phyloP scores from a whole-genome alignment of 2,113 vertebrate species.

The Elanoides forficatus region DNA sequence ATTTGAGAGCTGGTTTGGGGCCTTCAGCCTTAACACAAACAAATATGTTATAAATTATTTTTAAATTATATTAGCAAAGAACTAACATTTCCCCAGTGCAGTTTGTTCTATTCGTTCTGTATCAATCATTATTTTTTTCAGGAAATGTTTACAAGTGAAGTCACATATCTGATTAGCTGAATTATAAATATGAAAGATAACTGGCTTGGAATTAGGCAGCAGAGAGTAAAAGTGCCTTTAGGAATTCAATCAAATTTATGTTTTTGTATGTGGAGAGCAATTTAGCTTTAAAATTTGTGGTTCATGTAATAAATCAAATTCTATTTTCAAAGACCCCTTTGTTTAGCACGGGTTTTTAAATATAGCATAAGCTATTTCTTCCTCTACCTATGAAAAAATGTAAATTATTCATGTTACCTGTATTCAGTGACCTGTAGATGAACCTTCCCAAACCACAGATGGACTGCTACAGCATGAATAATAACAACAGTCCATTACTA shows the following conservation, averaged over 20 bases:
- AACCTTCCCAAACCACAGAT: slow-evolving; percentile 28
- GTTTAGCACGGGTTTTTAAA: slow-evolving; percentile 40
- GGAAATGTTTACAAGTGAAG: neutral
- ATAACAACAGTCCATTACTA: neutral
- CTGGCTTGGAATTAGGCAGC: neutral
- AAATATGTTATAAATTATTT: neutral
- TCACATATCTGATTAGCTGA: neutral
- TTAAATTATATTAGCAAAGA: neutral
- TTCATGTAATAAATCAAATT: slow-evolving; percentile 5
- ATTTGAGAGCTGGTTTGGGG: neutral
- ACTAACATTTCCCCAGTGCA: neutral
- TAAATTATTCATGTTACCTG: slow-evolving; percentile 59
- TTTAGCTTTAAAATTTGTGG: slow-evolving; percentile 42
- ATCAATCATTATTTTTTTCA: neutral
- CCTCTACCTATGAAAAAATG: slow-evolving; percentile 11
- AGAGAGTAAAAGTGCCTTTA: slow-evolving; percentile 15
- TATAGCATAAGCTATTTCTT: slow-evolving; percentile 20
- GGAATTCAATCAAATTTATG: slow-evolving; percentile 37
- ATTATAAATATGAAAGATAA: slow-evolving; percentile 8
- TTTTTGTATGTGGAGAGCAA: neutral
- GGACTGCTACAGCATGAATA: slow-evolving; percentile 2
- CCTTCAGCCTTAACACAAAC: neutral
- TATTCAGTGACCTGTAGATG: slow-evolving; percentile 45
- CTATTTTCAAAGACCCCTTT: slow-evolving; percentile 54
- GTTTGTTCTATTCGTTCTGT: neutral